Conservation (phyloP, 2,888 invertebrate genomes). For the Cantharis lateralis region DNA sequence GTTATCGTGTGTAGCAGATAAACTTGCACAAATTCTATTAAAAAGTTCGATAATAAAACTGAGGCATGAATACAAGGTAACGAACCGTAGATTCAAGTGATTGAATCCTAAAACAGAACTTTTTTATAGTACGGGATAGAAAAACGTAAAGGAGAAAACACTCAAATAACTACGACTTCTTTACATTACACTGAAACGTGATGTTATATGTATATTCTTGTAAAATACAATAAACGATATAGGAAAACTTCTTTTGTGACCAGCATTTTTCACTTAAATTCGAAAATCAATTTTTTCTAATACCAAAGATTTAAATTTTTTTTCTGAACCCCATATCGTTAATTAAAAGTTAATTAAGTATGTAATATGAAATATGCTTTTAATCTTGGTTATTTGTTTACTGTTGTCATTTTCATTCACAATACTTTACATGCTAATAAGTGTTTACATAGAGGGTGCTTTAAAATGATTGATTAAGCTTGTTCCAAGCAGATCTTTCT, state of each 20-base stretch:
- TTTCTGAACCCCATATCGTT: neutral
- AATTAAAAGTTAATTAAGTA: constrained; percentile 3
- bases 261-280: neutral
- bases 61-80: neutral
- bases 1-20: neutral
- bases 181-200: constrained; percentile 1
- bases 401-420: neutral
- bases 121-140: neutral
- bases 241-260: neutral
- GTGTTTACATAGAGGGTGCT: constrained; percentile 1
- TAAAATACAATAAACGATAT: neutral
- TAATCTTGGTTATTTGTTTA: neutral
- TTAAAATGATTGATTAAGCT: constrained; percentile 1
- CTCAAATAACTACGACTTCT: neutral
- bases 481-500: neutral
- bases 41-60: constrained; percentile 2
- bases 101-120: constrained; percentile 2
- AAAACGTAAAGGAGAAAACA: constrained; percentile 2
- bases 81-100: constrained; percentile 3
- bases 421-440: constrained; percentile 1
- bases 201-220: neutral
- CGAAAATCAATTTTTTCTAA: neutral
- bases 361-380: neutral
- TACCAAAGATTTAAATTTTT: neutral
- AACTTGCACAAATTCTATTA: neutral